Percentiles rank a stretch among this genome's conserved stretches.
These are phyloP conservation scores for Sitta carolinensis DNA, from an alignment of 2,797 vertebrate species.

Conservation along the genomic window DNA sequence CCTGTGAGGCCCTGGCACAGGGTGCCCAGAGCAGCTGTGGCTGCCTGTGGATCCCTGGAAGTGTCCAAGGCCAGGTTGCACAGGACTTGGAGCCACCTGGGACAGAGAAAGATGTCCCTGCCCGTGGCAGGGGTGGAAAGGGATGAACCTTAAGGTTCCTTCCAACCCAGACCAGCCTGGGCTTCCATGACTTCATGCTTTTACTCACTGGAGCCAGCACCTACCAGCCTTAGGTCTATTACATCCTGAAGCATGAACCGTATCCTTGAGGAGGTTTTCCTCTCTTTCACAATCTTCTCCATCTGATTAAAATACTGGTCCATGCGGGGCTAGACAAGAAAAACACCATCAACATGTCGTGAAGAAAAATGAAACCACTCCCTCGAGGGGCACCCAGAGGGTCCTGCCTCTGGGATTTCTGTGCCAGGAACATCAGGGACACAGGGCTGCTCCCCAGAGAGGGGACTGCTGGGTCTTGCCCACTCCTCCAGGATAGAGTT, in stretches of 20 bases:
- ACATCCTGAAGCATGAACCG: conserved; percentile 98
- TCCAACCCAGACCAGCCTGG: background rate
- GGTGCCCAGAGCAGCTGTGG: background rate
- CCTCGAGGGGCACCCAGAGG: background rate
- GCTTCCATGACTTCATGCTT: background rate
- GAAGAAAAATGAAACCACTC: background rate
- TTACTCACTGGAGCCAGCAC: conserved; percentile 34
- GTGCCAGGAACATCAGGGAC: background rate
- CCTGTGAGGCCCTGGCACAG: background rate
- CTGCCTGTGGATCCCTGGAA: background rate
- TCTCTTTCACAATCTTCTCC: conserved; percentile 99
- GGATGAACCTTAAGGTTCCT: background rate
- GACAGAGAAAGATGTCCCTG: background rate
- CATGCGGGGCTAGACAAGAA: conserved; percentile 89
- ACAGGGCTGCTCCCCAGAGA: background rate
- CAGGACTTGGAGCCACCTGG: accelerated
- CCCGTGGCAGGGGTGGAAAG: accelerated
- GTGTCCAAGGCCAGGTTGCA: background rate
- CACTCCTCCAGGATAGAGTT: accelerated
- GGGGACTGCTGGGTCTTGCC: accelerated
- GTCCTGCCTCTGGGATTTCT: background rate
- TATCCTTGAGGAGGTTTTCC: conserved; percentile 96
- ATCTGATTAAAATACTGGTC: conserved; percentile 99
- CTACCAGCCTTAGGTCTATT: conserved; percentile 94
- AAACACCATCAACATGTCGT: background rate